These are phyloP conservation scores for Microcebus griseorufus DNA, from an alignment of 2,113 vertebrate genomes.

Conservation along the genomic window DNA sequence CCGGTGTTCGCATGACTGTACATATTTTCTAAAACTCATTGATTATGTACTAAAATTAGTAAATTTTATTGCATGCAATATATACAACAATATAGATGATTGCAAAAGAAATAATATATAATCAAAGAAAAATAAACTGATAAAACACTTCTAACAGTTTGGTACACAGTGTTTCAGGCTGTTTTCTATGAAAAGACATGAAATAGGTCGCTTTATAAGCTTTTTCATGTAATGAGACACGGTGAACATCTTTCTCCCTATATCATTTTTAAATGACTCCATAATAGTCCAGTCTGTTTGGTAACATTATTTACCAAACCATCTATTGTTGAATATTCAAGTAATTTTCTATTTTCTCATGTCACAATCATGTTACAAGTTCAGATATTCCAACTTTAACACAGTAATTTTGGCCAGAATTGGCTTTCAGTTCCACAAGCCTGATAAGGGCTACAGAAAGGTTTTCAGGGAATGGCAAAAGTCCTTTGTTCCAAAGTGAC, in stretches of 20 bases:
- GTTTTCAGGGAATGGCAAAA: background rate
- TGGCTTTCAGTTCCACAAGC: background rate
- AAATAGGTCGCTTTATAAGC: background rate
- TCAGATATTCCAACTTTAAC: background rate
- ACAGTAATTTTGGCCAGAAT: background rate
- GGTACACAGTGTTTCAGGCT: background rate
- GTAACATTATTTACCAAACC: background rate
- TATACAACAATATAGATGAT: background rate
- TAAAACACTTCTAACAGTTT: background rate
- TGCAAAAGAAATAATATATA: background rate
- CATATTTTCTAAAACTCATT: background rate
- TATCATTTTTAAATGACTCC: background rate
- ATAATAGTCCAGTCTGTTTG: background rate
- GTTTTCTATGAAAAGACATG: background rate
- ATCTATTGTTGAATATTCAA: background rate
- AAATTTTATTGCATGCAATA: background rate
- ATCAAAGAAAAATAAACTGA: background rate
- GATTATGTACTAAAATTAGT: background rate
- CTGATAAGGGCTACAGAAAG: background rate
- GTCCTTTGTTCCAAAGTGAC: background rate
- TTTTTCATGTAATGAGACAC: background rate
- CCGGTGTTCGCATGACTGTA: no score
- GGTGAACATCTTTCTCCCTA: background rate
- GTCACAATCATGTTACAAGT: background rate
- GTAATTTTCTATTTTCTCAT: background rate